Evolutionary conservation across 2,797 vertebrate species (phyloP), one percentile per base, ranked within the genome.

Genomic region (Nothura maculosa): DNA sequence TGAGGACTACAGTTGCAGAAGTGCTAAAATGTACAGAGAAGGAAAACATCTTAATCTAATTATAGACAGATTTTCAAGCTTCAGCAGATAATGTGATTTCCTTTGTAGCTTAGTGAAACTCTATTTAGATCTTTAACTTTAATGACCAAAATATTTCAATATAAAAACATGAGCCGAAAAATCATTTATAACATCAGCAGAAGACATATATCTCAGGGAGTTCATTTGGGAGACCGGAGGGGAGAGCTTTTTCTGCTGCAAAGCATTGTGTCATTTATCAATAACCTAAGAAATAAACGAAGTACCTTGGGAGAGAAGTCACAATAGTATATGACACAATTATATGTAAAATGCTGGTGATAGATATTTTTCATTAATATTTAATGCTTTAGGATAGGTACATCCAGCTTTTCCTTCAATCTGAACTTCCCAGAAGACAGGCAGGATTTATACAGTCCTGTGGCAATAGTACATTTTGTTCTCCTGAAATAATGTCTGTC

Each of bases 291-390:
- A 76, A 92, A 92, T 64, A 76, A 90, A 93, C 91, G 74, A 68
- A 85, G 61, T 27, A 70, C 58, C 74, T 69, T 89, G 83, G 79
- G 77, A 94, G 40, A 5, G 66, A 87, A 92, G n/a, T 69, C 85
- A 91, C 21, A 6, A 47, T 89, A 93, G 24, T 73, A 25, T 85
- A 86, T 64, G 79, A 63, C 16, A 36, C 34, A 81, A 45, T 47
- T 79, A 3, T 54, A 91, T 14, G 3, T 85, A 93, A 90, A 91
- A 77, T 87, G 64, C 43, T 11, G 47, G 2, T 95, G 81, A 94
- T 91, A 81, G 69, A 63, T 91, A 68, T 68, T 91, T 94, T 95
- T 94, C 90, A 96, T 93, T 88, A 94, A 93, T 95, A 78, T 84
- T 87, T 82, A 50, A 89, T 85, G 32, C 21, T 92, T 94, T 38